Evolutionary conservation across 2,113 vertebrate genomes (phyloP).

Genomic region (Oplegnathus fasciatus): DNA sequence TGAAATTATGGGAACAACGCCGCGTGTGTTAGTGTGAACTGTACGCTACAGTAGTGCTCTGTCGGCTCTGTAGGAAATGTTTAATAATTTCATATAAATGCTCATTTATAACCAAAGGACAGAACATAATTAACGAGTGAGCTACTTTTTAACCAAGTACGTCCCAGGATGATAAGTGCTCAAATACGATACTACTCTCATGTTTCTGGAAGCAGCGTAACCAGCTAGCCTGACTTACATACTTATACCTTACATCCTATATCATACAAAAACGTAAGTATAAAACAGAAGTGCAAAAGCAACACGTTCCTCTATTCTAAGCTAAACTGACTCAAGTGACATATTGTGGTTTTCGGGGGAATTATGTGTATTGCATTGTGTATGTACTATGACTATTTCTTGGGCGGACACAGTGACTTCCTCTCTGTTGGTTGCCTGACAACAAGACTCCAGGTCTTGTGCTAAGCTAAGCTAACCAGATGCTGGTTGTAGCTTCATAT

Average conservation of each 20-base stretch:
- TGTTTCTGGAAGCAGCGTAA: too few species aligned
- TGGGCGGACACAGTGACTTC: too few species aligned
- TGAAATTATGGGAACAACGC: neutral
- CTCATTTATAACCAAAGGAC: neutral
- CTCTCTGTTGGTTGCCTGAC: too few species aligned
- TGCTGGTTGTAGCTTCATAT: too few species aligned
- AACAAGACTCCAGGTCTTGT: too few species aligned
- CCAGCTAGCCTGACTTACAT: too few species aligned
- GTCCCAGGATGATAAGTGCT: neutral
- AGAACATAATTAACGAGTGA: neutral
- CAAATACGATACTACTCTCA: neutral
- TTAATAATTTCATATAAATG: neutral
- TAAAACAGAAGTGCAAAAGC: neutral
- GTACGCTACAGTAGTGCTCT: neutral
- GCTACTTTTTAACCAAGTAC: neutral
- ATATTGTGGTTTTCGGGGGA: too few species aligned
- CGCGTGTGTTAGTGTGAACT: neutral
- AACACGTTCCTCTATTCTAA: neutral
- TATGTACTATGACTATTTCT: too few species aligned
- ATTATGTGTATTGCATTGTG: too few species aligned
- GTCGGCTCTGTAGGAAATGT: neutral
- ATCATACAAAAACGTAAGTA: neutral
- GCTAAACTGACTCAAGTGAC: too few species aligned
- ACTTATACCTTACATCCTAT: too few species aligned
- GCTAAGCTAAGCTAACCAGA: too few species aligned